A percentile compares a stretch with the other conserved stretches of the same genome.
Evolutionary conservation across 2,888 invertebrate genomes (phyloP).

Genomic region (Augiades crinisus): DNA sequence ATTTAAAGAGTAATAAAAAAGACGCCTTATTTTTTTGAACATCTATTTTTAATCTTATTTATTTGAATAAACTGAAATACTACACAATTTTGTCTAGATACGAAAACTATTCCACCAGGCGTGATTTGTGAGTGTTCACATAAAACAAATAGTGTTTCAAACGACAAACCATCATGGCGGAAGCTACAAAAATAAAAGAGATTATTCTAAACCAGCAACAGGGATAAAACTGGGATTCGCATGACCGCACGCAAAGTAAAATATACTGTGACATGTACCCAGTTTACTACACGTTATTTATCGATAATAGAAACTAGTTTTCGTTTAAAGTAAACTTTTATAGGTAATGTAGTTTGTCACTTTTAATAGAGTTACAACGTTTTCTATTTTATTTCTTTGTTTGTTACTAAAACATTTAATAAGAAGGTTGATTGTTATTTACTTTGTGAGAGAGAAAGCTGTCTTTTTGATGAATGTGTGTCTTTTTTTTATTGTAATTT

Average conservation of each 20-base stretch:
- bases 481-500: too few relatives aligned
- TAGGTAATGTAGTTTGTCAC: neutral
- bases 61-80: too few relatives aligned
- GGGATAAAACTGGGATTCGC: constrained; percentile 17
- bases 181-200: constrained; percentile 6
- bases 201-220: constrained; percentile 16
- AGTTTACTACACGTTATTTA: constrained; percentile 22
- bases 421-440: neutral
- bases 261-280: constrained; percentile 20
- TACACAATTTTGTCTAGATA: too few relatives aligned
- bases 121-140: too few relatives aligned
- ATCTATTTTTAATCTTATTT: too few relatives aligned
- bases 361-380: neutral
- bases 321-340: neutral
- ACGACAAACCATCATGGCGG: constrained; percentile 1
- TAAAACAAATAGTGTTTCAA: neutral
- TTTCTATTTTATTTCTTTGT: neutral
- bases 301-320: constrained; percentile 6
- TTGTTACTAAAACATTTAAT: neutral
- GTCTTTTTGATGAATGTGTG: too few relatives aligned
- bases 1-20: too few relatives aligned
- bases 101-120: too few relatives aligned
- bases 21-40: too few relatives aligned
- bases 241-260: constrained; percentile 27
- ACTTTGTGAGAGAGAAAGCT: neutral